phyloP scores from a whole-genome alignment of 2,888 invertebrate genomes.

The Metallyticus violacea region DNA sequence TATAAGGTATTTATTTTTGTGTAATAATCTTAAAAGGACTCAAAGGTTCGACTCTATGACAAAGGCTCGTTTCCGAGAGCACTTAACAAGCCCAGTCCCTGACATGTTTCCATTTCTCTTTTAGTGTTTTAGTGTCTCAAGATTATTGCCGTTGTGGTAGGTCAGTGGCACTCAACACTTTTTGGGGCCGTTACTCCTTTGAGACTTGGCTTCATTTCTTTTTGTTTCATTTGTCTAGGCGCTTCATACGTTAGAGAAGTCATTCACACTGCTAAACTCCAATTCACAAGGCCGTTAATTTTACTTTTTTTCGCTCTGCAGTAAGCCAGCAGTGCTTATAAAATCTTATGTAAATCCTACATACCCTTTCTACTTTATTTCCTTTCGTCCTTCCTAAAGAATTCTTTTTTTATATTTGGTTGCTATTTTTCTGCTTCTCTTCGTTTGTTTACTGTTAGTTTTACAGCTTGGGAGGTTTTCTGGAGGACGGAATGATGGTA shows the following conservation, averaged over 20 bases:
- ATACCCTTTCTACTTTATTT: neutral
- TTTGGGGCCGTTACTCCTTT: neutral
- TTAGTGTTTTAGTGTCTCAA: neutral
- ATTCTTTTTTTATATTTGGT: neutral
- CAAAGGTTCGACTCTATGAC: too few relatives aligned
- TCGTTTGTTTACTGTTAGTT: neutral
- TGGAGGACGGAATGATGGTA: too few relatives aligned
- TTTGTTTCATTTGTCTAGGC: neutral
- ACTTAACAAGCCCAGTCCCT: too few relatives aligned
- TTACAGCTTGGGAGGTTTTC: too few relatives aligned
- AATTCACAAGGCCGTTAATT: neutral
- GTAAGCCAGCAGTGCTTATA: too few relatives aligned
- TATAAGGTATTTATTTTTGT: too few relatives aligned
- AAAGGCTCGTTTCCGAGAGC: too few relatives aligned
- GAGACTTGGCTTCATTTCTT: neutral
- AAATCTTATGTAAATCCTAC: neutral
- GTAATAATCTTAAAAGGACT: too few relatives aligned
- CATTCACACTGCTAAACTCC: too few relatives aligned
- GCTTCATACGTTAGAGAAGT: neutral
- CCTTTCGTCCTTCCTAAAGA: too few relatives aligned
- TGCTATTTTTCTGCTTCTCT: too few relatives aligned
- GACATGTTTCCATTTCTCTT: neutral
- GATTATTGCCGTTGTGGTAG: neutral
- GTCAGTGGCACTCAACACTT: neutral
- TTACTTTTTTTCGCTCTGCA: neutral